phyloP scores from a whole-genome alignment of 2,888 invertebrate genomes.

The Lamproptera curius region DNA sequence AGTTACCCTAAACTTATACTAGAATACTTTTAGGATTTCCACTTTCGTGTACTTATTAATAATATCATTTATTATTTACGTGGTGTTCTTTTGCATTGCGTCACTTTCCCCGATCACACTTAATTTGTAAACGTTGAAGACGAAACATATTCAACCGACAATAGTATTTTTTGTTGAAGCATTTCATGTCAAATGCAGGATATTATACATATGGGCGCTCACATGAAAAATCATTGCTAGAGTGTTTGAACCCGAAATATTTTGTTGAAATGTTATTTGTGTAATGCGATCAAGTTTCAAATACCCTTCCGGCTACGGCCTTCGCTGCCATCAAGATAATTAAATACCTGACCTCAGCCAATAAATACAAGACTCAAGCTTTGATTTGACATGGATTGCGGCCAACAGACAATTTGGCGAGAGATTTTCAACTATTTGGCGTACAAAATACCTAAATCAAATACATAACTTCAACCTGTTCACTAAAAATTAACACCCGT shows the following conservation, averaged over 20 bases:
- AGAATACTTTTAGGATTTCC: constrained; percentile 63
- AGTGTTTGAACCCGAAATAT: background rate
- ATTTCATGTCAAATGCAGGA: too few species aligned
- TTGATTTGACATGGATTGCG: constrained; percentile 16
- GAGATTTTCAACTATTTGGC: constrained; percentile 1
- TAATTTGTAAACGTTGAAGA: constrained; percentile 41
- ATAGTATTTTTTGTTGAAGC: too few species aligned
- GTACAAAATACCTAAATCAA: too few species aligned
- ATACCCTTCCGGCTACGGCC: too few species aligned
- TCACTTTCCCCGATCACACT: constrained; percentile 60
- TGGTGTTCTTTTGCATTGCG: constrained; percentile 73
- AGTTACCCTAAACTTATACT: constrained; percentile 53
- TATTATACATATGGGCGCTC: background rate
- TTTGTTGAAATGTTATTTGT: background rate
- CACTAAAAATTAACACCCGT: too few species aligned
- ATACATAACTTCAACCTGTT: too few species aligned
- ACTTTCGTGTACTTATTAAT: constrained; percentile 50
- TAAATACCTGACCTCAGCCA: constrained; percentile 9
- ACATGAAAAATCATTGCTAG: background rate
- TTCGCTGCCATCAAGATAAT: constrained; percentile 3
- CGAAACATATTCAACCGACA: constrained; percentile 3
- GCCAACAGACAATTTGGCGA: constrained; percentile 9
- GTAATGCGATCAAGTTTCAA: background rate
- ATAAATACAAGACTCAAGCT: constrained; percentile 12
- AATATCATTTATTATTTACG: constrained; percentile 64